Evolutionary conservation across 2,113 vertebrate genomes (phyloP).

Genomic region (Cromileptes altivelis): DNA sequence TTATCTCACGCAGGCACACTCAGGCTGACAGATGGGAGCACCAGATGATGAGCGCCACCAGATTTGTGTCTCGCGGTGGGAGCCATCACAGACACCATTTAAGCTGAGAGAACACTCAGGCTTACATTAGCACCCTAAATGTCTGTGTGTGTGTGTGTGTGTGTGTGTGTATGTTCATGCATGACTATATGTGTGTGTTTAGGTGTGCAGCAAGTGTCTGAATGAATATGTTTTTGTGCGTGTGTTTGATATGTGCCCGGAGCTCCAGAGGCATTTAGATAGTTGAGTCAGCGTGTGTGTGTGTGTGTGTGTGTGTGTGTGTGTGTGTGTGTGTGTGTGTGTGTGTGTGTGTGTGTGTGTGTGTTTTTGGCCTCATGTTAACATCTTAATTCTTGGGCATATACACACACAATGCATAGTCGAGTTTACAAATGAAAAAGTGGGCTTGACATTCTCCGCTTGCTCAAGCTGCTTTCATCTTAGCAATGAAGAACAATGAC

Average conservation of each 20-base stretch:
- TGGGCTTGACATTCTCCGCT: slow-evolving; percentile 55
- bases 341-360: not conserved
- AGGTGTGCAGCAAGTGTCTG: slow-evolving; percentile 5
- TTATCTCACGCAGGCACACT: slow-evolving; percentile 52
- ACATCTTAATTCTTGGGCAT: slow-evolving; percentile 3
- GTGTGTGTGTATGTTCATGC: slow-evolving; percentile 5
- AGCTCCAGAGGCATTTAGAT: not conserved
- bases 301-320: not conserved
- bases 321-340: not conserved
- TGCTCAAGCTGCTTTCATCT: slow-evolving; percentile 65
- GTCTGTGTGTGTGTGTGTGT: slow-evolving; percentile 8
- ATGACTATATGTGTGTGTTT: not conserved
- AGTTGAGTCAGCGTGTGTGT: not conserved
- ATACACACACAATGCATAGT: not conserved
- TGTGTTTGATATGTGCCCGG: not conserved
- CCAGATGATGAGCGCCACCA: slow-evolving; percentile 83
- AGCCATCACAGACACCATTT: slow-evolving; percentile 81
- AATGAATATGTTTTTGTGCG: not conserved
- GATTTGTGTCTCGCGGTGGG: slow-evolving; percentile 81
- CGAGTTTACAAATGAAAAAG: slow-evolving; percentile 56
- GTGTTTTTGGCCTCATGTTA: not conserved
- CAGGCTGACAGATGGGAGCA: slow-evolving; percentile 82
- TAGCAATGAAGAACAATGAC: slow-evolving; percentile 65
- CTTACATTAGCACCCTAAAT: slow-evolving; percentile 74
- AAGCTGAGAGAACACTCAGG: slow-evolving; percentile 75